Evolutionary conservation across 2,797 vertebrate species (phyloP), one percentile per base, ranked within the genome.

Genomic region (Helarctos malayanus): DNA sequence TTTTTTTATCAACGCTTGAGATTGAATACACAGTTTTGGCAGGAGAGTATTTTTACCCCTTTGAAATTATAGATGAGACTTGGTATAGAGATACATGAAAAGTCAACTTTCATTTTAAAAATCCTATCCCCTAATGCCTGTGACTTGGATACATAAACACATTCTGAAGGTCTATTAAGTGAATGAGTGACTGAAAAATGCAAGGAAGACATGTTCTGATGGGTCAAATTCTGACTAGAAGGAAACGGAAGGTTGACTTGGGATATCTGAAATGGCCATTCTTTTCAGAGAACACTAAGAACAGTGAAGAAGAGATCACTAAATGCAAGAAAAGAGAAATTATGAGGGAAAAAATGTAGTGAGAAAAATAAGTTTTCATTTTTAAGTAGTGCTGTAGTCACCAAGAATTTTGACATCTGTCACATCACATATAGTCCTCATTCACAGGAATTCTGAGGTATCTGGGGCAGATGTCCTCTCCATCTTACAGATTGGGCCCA

Each of bases 71-170:
- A 86, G 59, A 3, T n/a, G 32, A 84, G 47, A 73, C 3, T 35
- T 29, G 19, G 29, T 65, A 7, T 7, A 49, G 54, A 27, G 47
- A 68, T 63, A 11, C 5, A 14, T 27, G 81, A 84, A 54, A 82
- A 84, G 12, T 61, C 57, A 13, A 45, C 57, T 84, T 94, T 95
- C 18, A 11, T n/a, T 84, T 90, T 45, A 49, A 78, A 84, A 91
- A 73, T 57, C 8, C 12, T 89, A 0, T 63, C 16, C 13, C 35
- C 27, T 78, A 19, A 52, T 69, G 25, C 76, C 56, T 61, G 7
- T 59, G n/a, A 80, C 35, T 89, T 94, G 25, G 52, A 65, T 80
- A 52, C 29, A 21, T 35, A 35, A 7, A 49, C 5, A 25, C 47
- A 23, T n/a, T 65, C 47, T 27, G 56, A 89, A 92, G 29, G 14